Evolutionary conservation across 2,888 invertebrate genomes (phyloP).

Genomic region (Ptychoptera albimana): DNA sequence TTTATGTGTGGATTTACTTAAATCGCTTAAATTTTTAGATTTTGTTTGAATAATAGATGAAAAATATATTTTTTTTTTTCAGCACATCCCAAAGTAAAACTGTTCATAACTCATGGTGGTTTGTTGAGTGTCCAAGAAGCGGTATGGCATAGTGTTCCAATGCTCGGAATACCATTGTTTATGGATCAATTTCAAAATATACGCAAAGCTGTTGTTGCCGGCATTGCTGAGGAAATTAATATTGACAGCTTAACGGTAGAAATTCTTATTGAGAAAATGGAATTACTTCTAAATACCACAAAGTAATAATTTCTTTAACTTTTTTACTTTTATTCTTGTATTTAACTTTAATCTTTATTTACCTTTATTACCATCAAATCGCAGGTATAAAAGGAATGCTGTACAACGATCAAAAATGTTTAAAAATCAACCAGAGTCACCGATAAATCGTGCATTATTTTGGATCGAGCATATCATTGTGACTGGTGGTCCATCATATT

Average conservation of each 20-base stretch:
- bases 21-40: background rate
- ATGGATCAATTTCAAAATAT: conserved; percentile 6
- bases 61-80: no score
- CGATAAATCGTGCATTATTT: conserved; percentile 4
- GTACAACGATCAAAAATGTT: conserved; percentile 4
- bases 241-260: conserved; percentile 1
- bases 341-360: no score
- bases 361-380: background rate
- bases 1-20: background rate
- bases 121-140: conserved; percentile 7
- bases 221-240: conserved; percentile 4
- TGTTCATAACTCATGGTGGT: conserved; percentile 5
- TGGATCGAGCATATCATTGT: conserved; percentile 7
- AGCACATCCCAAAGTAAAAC: conserved; percentile 3
- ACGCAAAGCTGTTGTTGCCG: conserved; percentile 4
- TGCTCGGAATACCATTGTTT: conserved; percentile 6
- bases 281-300: background rate
- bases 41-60: background rate
- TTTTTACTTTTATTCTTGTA: no score
- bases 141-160: conserved; percentile 3
- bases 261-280: conserved; percentile 3
- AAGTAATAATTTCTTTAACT: background rate
- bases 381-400: conserved; percentile 2
- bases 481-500: conserved; percentile 3
- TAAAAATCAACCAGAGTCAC: conserved; percentile 1